Conservation (phyloP, 2,113 vertebrate species). For the Callopanchax toddi region DNA sequence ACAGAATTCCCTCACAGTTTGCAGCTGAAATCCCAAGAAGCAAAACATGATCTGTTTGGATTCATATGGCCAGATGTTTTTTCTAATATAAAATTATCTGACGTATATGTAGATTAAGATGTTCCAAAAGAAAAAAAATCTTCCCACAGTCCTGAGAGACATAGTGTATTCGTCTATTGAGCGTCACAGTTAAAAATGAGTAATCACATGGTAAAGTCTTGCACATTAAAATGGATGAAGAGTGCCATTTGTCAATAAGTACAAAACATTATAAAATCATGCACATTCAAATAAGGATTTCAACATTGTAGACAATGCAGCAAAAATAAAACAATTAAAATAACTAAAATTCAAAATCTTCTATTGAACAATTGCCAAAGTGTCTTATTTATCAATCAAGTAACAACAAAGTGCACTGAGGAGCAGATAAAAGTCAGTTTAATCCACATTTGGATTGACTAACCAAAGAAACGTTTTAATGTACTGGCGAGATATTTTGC, state of each 20-base stretch:
- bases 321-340: not conserved
- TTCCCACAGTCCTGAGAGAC: constrained; percentile 69
- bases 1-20: constrained; percentile 78
- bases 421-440: not conserved
- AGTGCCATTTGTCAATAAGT: constrained; percentile 3
- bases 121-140: constrained; percentile 19
- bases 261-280: constrained; percentile 32
- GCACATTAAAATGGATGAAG: constrained; percentile 1
- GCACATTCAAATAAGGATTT: constrained; percentile 20
- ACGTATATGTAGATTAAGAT: constrained; percentile 47
- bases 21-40: constrained; percentile 43
- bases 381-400: not conserved
- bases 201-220: constrained; percentile 16
- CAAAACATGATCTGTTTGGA: constrained; percentile 80
- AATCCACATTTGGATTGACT: too few relatives aligned
- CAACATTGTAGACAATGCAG: constrained; percentile 16
- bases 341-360: not conserved
- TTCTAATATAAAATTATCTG: constrained; percentile 60
- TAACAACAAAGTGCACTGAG: constrained; percentile 20
- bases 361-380: not conserved
- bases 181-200: constrained; percentile 46
- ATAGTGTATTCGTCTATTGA: constrained; percentile 56
- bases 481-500: too few relatives aligned
- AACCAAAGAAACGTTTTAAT: too few relatives aligned
- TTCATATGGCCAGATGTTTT: constrained; percentile 12